Conservation (phyloP, 2,797 vertebrate species). For the Acrossocheilus wenchowensis region DNA sequence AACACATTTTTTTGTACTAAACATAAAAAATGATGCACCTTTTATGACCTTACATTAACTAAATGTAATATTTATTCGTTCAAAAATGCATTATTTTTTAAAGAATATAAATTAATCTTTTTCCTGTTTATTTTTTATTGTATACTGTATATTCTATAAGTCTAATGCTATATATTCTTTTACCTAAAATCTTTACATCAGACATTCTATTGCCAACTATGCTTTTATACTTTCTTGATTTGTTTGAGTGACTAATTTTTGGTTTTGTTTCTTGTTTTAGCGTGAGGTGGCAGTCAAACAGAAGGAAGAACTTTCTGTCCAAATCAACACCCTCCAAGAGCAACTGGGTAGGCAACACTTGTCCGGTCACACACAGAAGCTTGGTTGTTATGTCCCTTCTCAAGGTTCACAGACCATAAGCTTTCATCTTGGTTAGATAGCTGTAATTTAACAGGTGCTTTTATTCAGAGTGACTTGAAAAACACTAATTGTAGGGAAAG, state of each 20-base stretch:
- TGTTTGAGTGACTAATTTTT: not conserved
- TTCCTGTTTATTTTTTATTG: not conserved
- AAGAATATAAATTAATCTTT: not conserved
- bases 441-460: slow-evolving; percentile 32
- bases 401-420: not conserved
- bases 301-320: slow-evolving; percentile 77
- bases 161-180: not conserved
- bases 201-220: not conserved
- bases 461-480: slow-evolving; percentile 27
- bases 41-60: not conserved
- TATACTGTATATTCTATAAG: not conserved
- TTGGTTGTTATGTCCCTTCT: not conserved
- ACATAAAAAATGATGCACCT: not conserved
- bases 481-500: slow-evolving; percentile 23
- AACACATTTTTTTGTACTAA: not conserved
- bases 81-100: not conserved
- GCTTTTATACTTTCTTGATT: not conserved
- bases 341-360: slow-evolving; percentile 79
- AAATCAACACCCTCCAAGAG: slow-evolving; percentile 79
- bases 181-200: not conserved
- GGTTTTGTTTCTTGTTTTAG: slow-evolving; percentile 65
- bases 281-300: slow-evolving; percentile 79
- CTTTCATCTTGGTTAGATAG: slow-evolving; percentile 38
- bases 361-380: not conserved
- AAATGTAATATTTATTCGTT: not conserved